Base-by-base conservation (phyloP, 2,797 vertebrate species). In the Gadopsis marmoratus region DNA sequence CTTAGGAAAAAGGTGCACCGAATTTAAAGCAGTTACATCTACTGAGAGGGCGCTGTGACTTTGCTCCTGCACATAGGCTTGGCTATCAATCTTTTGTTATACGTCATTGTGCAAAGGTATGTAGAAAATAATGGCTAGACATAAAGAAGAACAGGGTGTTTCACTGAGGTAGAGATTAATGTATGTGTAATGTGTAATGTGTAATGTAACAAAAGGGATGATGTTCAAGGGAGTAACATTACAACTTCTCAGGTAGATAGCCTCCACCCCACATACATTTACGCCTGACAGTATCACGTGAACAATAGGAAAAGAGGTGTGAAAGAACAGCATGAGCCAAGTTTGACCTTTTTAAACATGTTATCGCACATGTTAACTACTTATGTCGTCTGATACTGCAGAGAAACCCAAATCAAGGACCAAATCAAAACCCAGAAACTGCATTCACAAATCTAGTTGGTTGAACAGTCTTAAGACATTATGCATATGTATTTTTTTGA, bases 1-100 rank as follows among this genome's bases (percentile, higher is more conserved):
- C 58, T 88, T 47, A 70, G 50, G 51, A 50, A 72, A 75, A 65
- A 75, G 64, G 31, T 62, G 51, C 17, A 35, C 1, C 0, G 9
- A 62, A 79, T 83, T 71, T 56, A 84, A 58, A 89, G 53, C 74
- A 72, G 76, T n/a, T 59, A 35, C 33, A 51, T 54, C 21, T 4
- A 29, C 58, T 50, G 51, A 60, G 31, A 82, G 70, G 74, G 16
- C 73, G 56, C 14, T 19, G 26, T 74, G 74, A 79, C 62, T 85
- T 79, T 81, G 53, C 21, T 72, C n/a, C 35, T 71, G 37, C 7
- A 50, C 61, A 53, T 19, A 33, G 39, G 0, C 37, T 19, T 5
- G 21, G 35, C 65, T 53, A 76, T 73, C 31, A 74, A 66, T 82
- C 67, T 60, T 60, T 5, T 19, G 16, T 59, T 39, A 60, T 69